Evolutionary conservation across 2,113 vertebrate genomes (phyloP).

Genomic region (Hydrochoerus hydrochaeris): DNA sequence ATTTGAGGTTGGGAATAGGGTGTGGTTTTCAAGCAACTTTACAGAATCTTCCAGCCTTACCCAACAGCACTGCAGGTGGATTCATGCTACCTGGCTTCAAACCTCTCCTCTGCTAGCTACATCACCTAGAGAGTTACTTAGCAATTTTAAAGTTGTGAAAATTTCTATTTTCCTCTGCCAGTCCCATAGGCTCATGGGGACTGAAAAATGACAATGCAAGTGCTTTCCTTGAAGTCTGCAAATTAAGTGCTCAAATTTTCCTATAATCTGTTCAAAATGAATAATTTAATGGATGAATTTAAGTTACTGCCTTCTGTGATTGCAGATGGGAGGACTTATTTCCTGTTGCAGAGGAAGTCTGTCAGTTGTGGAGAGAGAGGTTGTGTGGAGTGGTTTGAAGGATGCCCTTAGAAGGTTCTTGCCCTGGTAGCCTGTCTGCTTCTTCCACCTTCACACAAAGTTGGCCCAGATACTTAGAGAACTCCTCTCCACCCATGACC

Average conservation of each 20-base stretch:
- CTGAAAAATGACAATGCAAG: not conserved
- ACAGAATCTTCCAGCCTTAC: not conserved
- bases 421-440: not conserved
- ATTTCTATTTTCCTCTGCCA: not conserved
- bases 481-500: too few species aligned
- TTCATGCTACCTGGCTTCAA: not conserved
- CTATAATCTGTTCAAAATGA: conserved; percentile 23
- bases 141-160: not conserved
- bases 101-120: not conserved
- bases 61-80: not conserved
- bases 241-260: not conserved
- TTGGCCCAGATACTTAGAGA: not conserved
- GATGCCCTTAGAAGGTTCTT: not conserved
- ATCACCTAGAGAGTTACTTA: not conserved
- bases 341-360: not conserved
- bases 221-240: not conserved
- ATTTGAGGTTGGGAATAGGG: not conserved
- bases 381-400: not conserved
- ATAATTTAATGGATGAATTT: conserved; percentile 36
- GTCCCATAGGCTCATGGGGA: not conserved
- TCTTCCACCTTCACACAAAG: not conserved
- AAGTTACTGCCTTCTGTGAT: not conserved
- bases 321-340: not conserved
- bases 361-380: not conserved
- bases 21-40: not conserved